Evolutionary conservation across 2,888 invertebrate species (phyloP).

Genomic region (Morpho deidamia): DNA sequence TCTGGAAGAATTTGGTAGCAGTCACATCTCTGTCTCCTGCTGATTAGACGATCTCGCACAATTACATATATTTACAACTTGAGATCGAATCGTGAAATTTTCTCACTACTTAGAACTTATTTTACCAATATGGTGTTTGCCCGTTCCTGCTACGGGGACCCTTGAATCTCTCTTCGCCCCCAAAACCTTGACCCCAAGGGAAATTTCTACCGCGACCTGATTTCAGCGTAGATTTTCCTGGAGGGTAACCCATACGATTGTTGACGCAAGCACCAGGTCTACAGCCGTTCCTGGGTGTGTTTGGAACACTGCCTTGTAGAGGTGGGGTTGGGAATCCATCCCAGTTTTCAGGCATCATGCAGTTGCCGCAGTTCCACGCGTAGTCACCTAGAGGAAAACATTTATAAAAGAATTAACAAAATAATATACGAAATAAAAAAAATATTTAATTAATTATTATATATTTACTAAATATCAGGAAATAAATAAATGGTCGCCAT

Average conservation of each 20-base stretch:
- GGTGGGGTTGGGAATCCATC: constrained; percentile 51
- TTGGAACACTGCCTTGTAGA: constrained; percentile 47
- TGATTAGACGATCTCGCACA: not conserved
- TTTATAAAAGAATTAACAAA: constrained; percentile 10
- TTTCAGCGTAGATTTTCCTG: constrained; percentile 41
- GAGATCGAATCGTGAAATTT: not conserved
- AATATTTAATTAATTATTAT: too few species aligned
- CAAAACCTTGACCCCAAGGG: constrained; percentile 59
- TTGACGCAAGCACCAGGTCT: constrained; percentile 55
- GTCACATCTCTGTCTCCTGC: too few species aligned
- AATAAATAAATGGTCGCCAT: too few species aligned
- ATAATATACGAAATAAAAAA: too few species aligned
- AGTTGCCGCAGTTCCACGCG: constrained; percentile 53
- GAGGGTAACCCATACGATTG: constrained; percentile 40
- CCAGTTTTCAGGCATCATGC: constrained; percentile 56
- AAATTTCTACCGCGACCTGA: constrained; percentile 53
- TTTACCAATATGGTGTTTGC: constrained; percentile 64
- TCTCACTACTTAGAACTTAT: not conserved
- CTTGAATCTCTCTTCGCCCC: constrained; percentile 59
- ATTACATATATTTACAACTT: constrained; percentile 11
- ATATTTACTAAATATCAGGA: too few species aligned
- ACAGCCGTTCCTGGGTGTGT: constrained; percentile 60
- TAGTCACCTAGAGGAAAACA: constrained; percentile 48
- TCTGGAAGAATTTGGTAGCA: too few species aligned
- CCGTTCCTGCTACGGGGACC: constrained; percentile 59